Evolutionary conservation across 23 tunicate species (phyloP), one percentile per base, ranked within the genome.

Genomic region (Ciona savignyi): DNA sequence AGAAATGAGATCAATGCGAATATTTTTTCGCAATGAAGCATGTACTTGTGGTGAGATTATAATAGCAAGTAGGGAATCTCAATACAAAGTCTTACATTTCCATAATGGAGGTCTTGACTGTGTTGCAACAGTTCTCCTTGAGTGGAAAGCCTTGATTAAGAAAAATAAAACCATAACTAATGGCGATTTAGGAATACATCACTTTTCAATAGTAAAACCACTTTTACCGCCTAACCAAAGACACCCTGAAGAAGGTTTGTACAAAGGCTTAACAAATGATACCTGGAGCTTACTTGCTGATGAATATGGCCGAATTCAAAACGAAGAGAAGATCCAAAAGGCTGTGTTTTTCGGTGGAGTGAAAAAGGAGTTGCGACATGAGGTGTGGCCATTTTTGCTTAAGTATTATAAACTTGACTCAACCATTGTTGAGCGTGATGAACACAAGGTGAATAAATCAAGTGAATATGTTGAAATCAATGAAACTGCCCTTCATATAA

Each of bases 221-320:
- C 68, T 63, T 25, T 56, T 87, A 32, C 21, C 78, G 20, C 25
- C 29, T 0, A 62, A 62, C 20, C 74, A 81, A 48, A n/a, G 76
- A 4, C 95, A 87, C 66, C 95, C 95, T 9, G 95, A 87, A 66
- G 95, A 87, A 72, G 86, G 79, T 2, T 62, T 87, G 25, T 87
- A 87, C 60, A 68, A 85, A 62, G 33, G 76, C 3, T 62, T 87
- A 28, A 78, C 86, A n/a, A 33, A 9, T 20, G 95, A 87, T 21
- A 34, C 83, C 20, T 87, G 95, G 95, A 2, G 60, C 1, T 65
- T 87, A 2, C 35, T 21, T 34, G 66, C 66, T 31, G 84, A 87
- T 81, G 95, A 87, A 34, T 87, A 79, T 63, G 95, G 95, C 19
- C 62, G 80, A 32, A 63, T 87, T 62, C 79, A 81, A 27, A 80